Base-by-base conservation (phyloP, 2,888 invertebrate species). In the Drosophila melanosoma region DNA sequence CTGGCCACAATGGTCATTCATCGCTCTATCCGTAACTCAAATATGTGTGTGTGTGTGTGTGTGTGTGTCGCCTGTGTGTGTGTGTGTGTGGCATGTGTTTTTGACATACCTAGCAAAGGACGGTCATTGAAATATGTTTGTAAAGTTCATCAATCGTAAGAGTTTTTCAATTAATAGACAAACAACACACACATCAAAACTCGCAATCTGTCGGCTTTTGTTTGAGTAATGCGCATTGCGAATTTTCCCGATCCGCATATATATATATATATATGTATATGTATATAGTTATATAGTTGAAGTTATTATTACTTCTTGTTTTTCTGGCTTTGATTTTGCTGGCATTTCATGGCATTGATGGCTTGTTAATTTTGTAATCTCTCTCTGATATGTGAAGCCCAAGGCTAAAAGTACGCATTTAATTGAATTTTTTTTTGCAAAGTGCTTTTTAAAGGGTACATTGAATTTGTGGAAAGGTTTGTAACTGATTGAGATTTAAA, bases 91-190 rank as follows among this genome's bases (percentile, higher is more conserved):
- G 60, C 52, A 63, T 71, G 75, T 82, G 81, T 81, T 81, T 82
- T 74, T 82, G 83, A 81, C 83, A 80, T 76, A 72, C 38, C 67
- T 51, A 71, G 33, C 71, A 62, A 59, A 63, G 76, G 61, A 64
- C 57, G 64, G 67, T 42, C 77, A 82, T 76, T 79, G 82, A 81
- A 82, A 76, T 79, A 65, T 79, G 60, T 81, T 72, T 76, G 65
- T 72, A 79, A 79, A 79, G 79, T 85, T 66, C 79, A 77, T 77
- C 77, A 79, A 66, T 63, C 73, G 64, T 62, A 74, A 69, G 79
- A 77, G 79, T 76, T 81, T 79, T 79, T 67, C 79, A 79, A 79
- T 79, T 79, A 79, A 81, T 77, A 48, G 77, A 48, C 66, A 69
- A 40, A 51, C 72, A 62, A 56, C 4, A 59, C 56, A n/a, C 26